phyloP scores from a whole-genome alignment of 2,888 invertebrate genomes.

The Miltochrista miniata region DNA sequence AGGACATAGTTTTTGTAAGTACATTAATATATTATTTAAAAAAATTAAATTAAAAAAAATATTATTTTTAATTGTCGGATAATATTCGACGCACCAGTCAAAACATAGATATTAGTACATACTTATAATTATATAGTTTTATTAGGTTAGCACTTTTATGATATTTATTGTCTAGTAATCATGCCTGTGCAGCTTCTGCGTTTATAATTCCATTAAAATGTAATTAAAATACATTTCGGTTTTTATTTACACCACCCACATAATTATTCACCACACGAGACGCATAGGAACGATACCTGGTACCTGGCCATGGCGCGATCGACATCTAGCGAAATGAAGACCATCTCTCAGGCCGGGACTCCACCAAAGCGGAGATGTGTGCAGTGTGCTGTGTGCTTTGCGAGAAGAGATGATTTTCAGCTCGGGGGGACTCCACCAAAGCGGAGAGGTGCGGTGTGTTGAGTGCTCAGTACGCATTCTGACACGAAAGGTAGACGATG shows the following conservation, averaged over 20 bases:
- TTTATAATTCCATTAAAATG: conserved; percentile 81
- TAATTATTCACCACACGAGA: not conserved
- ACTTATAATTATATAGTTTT: conserved; percentile 52
- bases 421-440: too few species aligned
- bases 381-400: too few species aligned
- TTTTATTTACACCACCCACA: conserved; percentile 30
- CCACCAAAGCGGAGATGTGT: too few species aligned
- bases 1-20: conserved; percentile 41
- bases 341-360: too few species aligned
- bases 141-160: conserved; percentile 73
- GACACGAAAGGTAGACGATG: too few species aligned
- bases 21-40: not conserved
- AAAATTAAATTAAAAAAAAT: too few species aligned
- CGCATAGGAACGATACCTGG: too few species aligned
- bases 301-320: too few species aligned
- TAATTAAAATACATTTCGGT: conserved; percentile 63
- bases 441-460: too few species aligned
- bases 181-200: conserved; percentile 77
- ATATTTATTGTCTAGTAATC: conserved; percentile 76
- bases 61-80: conserved; percentile 49
- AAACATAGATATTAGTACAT: conserved; percentile 67
- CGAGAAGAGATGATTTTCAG: too few species aligned
- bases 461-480: too few species aligned
- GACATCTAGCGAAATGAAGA: too few species aligned
- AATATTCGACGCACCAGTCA: conserved; percentile 76